phyloP scores from a whole-genome alignment of 2,888 invertebrate genomes.

The Fragum whitleyi region DNA sequence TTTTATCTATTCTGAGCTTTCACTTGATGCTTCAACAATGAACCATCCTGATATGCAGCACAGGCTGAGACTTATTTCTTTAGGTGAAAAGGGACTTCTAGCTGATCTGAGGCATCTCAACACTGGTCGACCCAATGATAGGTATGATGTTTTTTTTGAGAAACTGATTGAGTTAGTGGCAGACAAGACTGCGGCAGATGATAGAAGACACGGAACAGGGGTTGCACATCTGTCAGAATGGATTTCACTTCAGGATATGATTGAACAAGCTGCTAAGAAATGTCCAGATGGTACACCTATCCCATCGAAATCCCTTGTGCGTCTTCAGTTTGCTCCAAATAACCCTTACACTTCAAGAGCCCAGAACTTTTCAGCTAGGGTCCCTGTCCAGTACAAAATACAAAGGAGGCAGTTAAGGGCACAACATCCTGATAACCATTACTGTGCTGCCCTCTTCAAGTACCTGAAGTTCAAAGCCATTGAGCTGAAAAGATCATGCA shows the following conservation, averaged over 20 bases:
- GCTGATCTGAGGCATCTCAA: conserved; percentile 50
- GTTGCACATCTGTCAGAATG: conserved; percentile 47
- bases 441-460: conserved; percentile 54
- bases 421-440: conserved; percentile 54
- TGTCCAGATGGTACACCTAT: conserved; percentile 56
- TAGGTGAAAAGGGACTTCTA: conserved; percentile 47
- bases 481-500: conserved; percentile 16
- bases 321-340: conserved; percentile 61
- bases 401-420: conserved; percentile 56
- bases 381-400: conserved; percentile 63
- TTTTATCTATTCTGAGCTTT: conserved; percentile 52
- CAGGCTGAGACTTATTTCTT: conserved; percentile 44
- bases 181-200: conserved; percentile 51
- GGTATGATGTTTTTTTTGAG: conserved; percentile 51
- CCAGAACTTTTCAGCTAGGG: conserved; percentile 43
- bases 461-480: conserved; percentile 52
- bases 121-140: conserved; percentile 44
- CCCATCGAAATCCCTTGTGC: conserved; percentile 56
- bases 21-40: conserved; percentile 41
- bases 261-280: no score
- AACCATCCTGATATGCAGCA: conserved; percentile 49
- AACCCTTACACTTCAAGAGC: conserved; percentile 55
- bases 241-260: conserved; percentile 31
- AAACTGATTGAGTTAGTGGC: conserved; percentile 30
- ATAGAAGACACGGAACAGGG: conserved; percentile 34